Percentiles rank a stretch among this genome's conserved stretches.
Conservation (phyloP, 2,113 vertebrate species). For the Erythrocebus patas region DNA sequence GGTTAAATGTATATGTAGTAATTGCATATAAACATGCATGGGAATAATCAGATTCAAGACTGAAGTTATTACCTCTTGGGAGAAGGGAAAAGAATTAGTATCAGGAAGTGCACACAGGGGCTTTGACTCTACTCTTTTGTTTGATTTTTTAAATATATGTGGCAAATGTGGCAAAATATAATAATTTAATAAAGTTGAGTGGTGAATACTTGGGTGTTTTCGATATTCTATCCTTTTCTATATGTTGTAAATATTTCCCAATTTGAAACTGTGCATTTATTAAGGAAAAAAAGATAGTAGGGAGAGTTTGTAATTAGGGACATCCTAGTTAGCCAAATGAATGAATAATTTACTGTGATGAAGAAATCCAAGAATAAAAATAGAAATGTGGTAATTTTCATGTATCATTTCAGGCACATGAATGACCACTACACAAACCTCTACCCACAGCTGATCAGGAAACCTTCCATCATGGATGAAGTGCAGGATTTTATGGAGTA, state of each 20-base stretch:
- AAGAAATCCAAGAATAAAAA: not conserved
- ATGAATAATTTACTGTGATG: not conserved
- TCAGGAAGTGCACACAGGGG: not conserved
- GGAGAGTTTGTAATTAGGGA: not conserved
- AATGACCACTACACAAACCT: conserved; percentile 91
- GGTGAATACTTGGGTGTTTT: not conserved
- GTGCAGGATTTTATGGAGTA: conserved; percentile 90
- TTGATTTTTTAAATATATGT: not conserved
- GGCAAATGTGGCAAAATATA: not conserved
- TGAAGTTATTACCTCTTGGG: not conserved
- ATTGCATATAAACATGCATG: not conserved
- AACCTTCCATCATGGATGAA: conserved; percentile 71
- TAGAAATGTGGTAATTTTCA: conserved; percentile 50
- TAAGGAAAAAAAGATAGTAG: not conserved
- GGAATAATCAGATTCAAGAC: not conserved
- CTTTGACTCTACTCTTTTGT: not conserved
- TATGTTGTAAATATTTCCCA: not conserved
- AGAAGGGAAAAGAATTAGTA: not conserved
- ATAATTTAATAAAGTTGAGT: not conserved
- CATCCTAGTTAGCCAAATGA: not conserved
- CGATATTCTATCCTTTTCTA: not conserved
- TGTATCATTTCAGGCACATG: conserved; percentile 87
- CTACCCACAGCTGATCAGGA: conserved; percentile 90
- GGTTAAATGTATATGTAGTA: not conserved
- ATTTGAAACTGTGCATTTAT: not conserved